phyloP scores from a whole-genome alignment of 2,888 invertebrate genomes.

The Caenorhabditis auriculariae region DNA sequence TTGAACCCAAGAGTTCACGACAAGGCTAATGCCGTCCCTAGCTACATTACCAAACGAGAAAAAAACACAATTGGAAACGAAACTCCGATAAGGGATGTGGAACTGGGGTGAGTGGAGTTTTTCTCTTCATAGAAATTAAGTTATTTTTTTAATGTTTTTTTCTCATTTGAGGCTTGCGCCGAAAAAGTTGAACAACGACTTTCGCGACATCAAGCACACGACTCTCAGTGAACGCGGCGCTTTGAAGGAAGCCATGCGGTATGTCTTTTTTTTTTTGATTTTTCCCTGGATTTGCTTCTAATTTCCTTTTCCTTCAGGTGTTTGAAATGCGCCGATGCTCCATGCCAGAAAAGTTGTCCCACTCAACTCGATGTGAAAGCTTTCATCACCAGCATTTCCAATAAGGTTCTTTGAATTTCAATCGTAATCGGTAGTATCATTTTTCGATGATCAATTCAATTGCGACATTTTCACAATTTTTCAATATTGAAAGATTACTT shows the following conservation, averaged over 20 bases:
- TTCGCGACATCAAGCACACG: slow-evolving; percentile 94
- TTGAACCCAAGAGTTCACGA: slow-evolving; percentile 82
- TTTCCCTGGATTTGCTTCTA: too few relatives aligned
- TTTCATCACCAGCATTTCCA: slow-evolving; percentile 93
- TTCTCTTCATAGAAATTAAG: neutral
- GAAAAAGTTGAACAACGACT: slow-evolving; percentile 79
- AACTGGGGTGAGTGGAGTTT: slow-evolving; percentile 74
- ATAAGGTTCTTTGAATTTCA: too few relatives aligned
- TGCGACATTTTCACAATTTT: too few relatives aligned
- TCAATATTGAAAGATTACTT: too few relatives aligned
- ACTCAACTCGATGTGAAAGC: slow-evolving; percentile 94
- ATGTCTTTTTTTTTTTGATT: slow-evolving; percentile 7
- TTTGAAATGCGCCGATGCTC: slow-evolving; percentile 62
- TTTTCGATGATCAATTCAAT: too few relatives aligned
- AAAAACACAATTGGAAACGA: slow-evolving; percentile 92
- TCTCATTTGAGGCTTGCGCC: slow-evolving; percentile 65
- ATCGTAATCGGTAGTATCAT: too few relatives aligned
- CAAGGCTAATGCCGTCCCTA: slow-evolving; percentile 80
- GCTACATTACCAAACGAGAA: slow-evolving; percentile 80
- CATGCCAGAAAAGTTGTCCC: slow-evolving; percentile 88
- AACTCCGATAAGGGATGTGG: slow-evolving; percentile 82
- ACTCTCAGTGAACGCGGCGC: slow-evolving; percentile 94
- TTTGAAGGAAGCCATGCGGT: slow-evolving; percentile 68
- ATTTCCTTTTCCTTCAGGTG: slow-evolving; percentile 25
- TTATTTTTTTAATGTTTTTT: neutral